These are phyloP conservation scores for Rhimphoctona megacephalus DNA, from an alignment of 2,888 invertebrate genomes.

Conservation along the genomic window DNA sequence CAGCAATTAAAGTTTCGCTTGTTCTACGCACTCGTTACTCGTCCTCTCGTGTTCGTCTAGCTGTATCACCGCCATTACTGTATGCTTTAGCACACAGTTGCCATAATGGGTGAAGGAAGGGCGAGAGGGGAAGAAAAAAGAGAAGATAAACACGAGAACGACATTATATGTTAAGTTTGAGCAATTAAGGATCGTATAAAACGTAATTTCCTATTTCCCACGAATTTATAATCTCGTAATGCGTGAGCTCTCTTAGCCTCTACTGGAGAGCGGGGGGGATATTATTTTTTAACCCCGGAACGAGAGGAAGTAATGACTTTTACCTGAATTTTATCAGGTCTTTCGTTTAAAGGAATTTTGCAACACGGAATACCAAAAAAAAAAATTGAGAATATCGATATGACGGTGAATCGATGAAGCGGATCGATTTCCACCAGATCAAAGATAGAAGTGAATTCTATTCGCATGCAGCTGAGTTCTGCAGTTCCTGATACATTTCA, in stretches of 20 bases:
- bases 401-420: too few species aligned
- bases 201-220: constrained; percentile 74
- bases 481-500: too few species aligned
- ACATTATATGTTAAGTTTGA: constrained; percentile 71
- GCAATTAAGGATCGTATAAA: constrained; percentile 67
- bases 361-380: too few species aligned
- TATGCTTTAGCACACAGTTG: constrained; percentile 11
- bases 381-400: too few species aligned
- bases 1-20: constrained; percentile 68
- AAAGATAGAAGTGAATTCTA: too few species aligned
- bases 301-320: not conserved
- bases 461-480: too few species aligned
- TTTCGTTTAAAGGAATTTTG: not conserved
- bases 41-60: constrained; percentile 11
- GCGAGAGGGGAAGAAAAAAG: constrained; percentile 3
- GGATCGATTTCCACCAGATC: too few species aligned
- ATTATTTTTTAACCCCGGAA: not conserved
- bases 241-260: constrained; percentile 13
- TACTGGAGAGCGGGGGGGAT: not conserved
- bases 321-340: not conserved
- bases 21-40: constrained; percentile 21
- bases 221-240: constrained; percentile 74
- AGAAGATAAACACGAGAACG: constrained; percentile 53
- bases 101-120: not conserved
- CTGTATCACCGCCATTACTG: constrained; percentile 4